These are phyloP conservation scores for Onychomys torridus DNA, from an alignment of 2,797 vertebrate species.

Conservation along the genomic window DNA sequence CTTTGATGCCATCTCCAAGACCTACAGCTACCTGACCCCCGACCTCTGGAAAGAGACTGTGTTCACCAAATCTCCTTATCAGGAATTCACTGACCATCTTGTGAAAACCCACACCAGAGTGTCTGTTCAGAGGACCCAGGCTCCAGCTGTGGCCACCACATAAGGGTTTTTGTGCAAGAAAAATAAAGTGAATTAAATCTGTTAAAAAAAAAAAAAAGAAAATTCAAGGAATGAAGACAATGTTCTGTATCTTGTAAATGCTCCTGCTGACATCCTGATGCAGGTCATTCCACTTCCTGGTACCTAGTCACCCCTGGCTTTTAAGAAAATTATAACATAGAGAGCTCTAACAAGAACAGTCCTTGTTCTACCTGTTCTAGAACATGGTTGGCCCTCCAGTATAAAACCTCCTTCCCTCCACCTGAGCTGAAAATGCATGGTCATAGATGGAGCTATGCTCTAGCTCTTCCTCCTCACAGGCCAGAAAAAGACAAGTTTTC, in stretches of 20 bases:
- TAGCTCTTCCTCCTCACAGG: slow-evolving; percentile 86
- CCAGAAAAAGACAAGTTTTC: neutral
- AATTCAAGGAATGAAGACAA: neutral
- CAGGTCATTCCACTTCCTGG: neutral
- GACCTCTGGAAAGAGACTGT: no score
- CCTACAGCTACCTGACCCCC: no score
- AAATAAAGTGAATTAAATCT: no score
- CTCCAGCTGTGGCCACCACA: no score
- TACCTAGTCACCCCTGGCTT: neutral
- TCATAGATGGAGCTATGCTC: slow-evolving; percentile 88
- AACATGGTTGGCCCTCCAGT: slow-evolving; percentile 93
- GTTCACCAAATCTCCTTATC: no score
- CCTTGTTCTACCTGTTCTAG: slow-evolving; percentile 86
- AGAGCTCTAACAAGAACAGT: slow-evolving; percentile 87
- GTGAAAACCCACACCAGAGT: no score
- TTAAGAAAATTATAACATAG: neutral
- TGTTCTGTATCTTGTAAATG: neutral
- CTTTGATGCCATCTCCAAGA: no score
- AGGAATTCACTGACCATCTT: no score
- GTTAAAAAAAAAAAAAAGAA: no score
- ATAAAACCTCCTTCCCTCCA: slow-evolving; percentile 94
- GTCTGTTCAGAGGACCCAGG: no score
- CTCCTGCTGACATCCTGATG: neutral
- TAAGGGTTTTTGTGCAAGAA: no score
- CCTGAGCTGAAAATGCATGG: slow-evolving; percentile 94